Base-by-base conservation (phyloP, 1,140 invertebrate species). In the Dysdera silvatica region DNA sequence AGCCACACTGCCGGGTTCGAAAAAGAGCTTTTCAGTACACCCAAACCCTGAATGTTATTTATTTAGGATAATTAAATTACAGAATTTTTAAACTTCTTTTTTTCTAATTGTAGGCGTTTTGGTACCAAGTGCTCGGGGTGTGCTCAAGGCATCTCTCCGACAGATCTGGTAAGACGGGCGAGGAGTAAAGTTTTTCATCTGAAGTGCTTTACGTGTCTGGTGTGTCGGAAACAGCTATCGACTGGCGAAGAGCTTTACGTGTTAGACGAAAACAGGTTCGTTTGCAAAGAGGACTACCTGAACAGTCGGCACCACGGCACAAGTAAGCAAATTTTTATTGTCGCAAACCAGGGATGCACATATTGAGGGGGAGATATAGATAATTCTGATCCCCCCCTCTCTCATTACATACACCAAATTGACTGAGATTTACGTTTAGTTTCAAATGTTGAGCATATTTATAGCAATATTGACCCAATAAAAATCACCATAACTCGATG, bases 211-310 rank as follows among this genome's bases (percentile, higher is more conserved):
- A 94, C 91, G 67, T 99, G 96, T 79, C 84, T 92, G 73, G 90
- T 97, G 62, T 99, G 96, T 80, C 84, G 91, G 70, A 95, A 95
- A 78, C 89, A 97, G 80, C 84, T 98, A 72, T 93, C 89, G 66
- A 98, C 95, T 3, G 95, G 93, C 47, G 95, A 98, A 76, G 92
- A 98, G 78, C 84, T 98, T 6, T 97, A 98, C 78, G 88, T 98
- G 40, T 81, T 98, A 69, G 94, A 96, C 75, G 92, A 97, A 80
- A 95, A 95, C 82, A 95, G 92, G 79, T 97, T 98, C 79, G 91
- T 98, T 74, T 99, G 96, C 80, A 98, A 98, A 80, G 87, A 95
- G 72, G 95, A 99, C 82, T 98, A 94, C 80, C 81, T 95, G 71
- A 86, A 85, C 64, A 90, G 88, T 68, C 90, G 92, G 56, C 69